A percentile compares a stretch with the other conserved stretches of the same genome.
phyloP scores from a whole-genome alignment of 1,140 invertebrate species.

The Phortica variegata region DNA sequence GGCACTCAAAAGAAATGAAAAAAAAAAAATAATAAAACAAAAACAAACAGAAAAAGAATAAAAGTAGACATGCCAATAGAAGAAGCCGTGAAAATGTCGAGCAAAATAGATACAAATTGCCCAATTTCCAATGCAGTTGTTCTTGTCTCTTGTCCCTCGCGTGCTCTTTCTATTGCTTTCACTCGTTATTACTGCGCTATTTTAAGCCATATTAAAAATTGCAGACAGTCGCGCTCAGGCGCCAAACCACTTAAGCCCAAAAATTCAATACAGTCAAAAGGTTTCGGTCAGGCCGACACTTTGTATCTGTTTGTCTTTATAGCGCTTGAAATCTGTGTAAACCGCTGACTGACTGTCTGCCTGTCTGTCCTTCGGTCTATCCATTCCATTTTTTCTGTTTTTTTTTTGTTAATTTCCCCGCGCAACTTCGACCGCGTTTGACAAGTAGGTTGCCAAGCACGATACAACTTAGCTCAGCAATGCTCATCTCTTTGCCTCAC shows the following conservation, averaged over 20 bases:
- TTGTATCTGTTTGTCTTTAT: conserved; percentile 36
- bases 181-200: conserved; percentile 22
- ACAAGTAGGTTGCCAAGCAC: too few species aligned
- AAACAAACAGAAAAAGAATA: background rate
- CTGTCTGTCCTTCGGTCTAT: conserved; percentile 9
- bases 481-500: background rate
- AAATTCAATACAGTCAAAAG: conserved; percentile 35
- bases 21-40: conserved; percentile 2
- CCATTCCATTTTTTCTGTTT: conserved; percentile 28
- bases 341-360: conserved; percentile 11
- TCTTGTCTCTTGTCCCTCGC: too few species aligned
- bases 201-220: conserved; percentile 40
- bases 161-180: too few species aligned
- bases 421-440: too few species aligned
- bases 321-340: conserved; percentile 15
- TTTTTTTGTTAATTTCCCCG: background rate
- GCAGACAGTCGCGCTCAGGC: conserved; percentile 38
- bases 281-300: conserved; percentile 14
- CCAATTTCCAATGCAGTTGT: too few species aligned
- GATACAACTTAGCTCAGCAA: too few species aligned
- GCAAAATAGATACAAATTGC: too few species aligned
- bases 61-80: conserved; percentile 13
- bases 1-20: conserved; percentile 22
- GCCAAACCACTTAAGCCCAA: conserved; percentile 43
- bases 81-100: too few species aligned